These are phyloP conservation scores for Stenolophus ochropezus DNA, from an alignment of 2,888 invertebrate species.

Conservation along the genomic window DNA sequence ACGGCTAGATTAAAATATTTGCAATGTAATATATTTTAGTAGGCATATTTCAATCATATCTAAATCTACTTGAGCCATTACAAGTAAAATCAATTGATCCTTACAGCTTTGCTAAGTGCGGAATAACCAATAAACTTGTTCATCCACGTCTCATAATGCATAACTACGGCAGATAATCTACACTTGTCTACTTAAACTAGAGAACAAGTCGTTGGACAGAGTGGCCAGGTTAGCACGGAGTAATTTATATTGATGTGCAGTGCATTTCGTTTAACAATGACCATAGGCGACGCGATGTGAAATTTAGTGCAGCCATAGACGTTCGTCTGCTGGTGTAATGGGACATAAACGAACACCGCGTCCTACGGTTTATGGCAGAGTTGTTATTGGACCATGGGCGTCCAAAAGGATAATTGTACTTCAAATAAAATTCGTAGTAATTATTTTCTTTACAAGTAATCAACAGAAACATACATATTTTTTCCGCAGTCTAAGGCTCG, in stretches of 20 bases:
- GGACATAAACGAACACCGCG: background rate
- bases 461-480: too few species aligned
- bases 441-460: too few species aligned
- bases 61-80: background rate
- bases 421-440: too few species aligned
- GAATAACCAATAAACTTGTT: background rate
- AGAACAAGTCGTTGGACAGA: slow-evolving; percentile 43
- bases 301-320: slow-evolving; percentile 46
- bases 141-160: slow-evolving; percentile 41
- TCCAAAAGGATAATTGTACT: background rate
- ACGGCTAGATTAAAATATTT: background rate
- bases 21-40: background rate
- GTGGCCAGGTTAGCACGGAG: slow-evolving; percentile 39
- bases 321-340: background rate
- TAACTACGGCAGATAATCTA: slow-evolving; percentile 32
- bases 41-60: background rate
- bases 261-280: slow-evolving; percentile 56
- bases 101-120: background rate
- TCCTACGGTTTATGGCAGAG: background rate
- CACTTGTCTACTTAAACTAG: slow-evolving; percentile 45
- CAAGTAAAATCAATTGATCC: background rate
- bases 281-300: slow-evolving; percentile 46
- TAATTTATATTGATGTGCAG: slow-evolving; percentile 55
- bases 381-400: background rate
- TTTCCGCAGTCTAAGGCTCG: too few species aligned